Percentiles rank a stretch among this genome's conserved stretches.
Conservation (phyloP, 2,888 invertebrate genomes). For the Nomada flava region DNA sequence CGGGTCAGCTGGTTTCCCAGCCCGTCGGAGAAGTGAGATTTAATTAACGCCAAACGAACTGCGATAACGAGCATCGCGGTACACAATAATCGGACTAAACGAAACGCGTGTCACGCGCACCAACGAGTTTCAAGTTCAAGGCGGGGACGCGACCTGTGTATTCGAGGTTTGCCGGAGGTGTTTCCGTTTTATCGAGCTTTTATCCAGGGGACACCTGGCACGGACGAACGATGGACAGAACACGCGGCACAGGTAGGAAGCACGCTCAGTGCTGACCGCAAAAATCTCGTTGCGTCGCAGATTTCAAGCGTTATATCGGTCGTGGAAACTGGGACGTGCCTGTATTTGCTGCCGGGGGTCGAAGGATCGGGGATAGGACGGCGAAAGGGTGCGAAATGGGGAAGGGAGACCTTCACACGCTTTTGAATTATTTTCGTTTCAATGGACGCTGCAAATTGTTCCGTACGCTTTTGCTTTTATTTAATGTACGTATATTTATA, state of each 20-base stretch:
- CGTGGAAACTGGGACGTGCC: conserved; percentile 53
- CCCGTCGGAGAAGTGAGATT: conserved; percentile 26
- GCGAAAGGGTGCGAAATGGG: too few relatives aligned
- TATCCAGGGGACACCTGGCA: conserved; percentile 56
- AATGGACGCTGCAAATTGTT: too few relatives aligned
- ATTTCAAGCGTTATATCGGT: conserved; percentile 39
- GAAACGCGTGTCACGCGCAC: conserved; percentile 14
- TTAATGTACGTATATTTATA: too few relatives aligned
- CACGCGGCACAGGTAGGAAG: not conserved
- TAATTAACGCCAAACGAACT: conserved; percentile 63
- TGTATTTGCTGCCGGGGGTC: conserved; percentile 44
- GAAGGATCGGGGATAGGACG: not conserved
- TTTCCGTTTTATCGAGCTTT: not conserved
- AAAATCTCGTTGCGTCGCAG: conserved; percentile 38
- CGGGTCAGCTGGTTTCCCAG: not conserved
- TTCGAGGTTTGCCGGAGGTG: not conserved
- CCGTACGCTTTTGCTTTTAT: too few relatives aligned
- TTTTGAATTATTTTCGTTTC: not conserved
- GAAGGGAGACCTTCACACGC: conserved; percentile 26
- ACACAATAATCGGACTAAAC: conserved; percentile 48
- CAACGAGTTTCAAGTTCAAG: conserved; percentile 63
- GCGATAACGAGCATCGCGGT: conserved; percentile 48
- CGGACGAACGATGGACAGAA: not conserved
- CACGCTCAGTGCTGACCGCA: conserved; percentile 16
- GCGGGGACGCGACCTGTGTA: conserved; percentile 3